Base-by-base conservation (phyloP, 2,797 vertebrate species). In the Gymnoscopelus braueri region DNA sequence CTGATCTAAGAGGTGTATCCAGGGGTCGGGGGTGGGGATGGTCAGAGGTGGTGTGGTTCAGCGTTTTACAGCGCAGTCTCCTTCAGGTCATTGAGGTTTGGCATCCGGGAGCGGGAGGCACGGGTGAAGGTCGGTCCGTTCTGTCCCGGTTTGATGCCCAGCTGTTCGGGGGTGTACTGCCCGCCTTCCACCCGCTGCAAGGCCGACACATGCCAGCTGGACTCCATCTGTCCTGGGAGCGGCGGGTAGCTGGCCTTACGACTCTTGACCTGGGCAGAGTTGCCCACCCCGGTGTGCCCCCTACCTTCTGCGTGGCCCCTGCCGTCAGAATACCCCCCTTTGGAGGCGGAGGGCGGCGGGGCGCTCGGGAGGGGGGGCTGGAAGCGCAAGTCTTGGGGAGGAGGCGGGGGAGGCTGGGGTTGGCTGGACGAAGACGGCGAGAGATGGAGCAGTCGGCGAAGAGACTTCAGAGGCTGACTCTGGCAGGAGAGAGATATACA, bases 31-130 rank as follows among this genome's bases (percentile, higher is more conserved):
- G 68, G 9, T 35, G 19, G 39, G 39, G 39, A 8, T 8, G 39
- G 5, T 68, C 26, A 61, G 75, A 87, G 86, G 81, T 60, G 82
- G 69, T 52, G 54, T 71, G 67, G 67, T 78, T 71, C 14, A 13
- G 26, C 35, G 65, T 23, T 68, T 86, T 89, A 99, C 94, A 99
- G 95, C 84, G 98, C 98, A 0, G 98, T 99, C 91, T 99, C 98
- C 90, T 99, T 99, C 81, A 99, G 93, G 93, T 99, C 97, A 13
- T 99, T 99, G 89, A 99, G 95, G 83, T 99, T 99, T 71, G 97
- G 97, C 95, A 99, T 97, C 71, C 97, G 94, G 32, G 94, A 71
- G 51, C 98, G 95, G 83, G 96, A 95, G 44, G 97, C 93, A 81
- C 98, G 93, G 87, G 93, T 94, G 65, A 98, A 98, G 5, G 95